Evolutionary conservation across 2,797 vertebrate genomes (phyloP).

Genomic region (Coranthus polyacanthus): DNA sequence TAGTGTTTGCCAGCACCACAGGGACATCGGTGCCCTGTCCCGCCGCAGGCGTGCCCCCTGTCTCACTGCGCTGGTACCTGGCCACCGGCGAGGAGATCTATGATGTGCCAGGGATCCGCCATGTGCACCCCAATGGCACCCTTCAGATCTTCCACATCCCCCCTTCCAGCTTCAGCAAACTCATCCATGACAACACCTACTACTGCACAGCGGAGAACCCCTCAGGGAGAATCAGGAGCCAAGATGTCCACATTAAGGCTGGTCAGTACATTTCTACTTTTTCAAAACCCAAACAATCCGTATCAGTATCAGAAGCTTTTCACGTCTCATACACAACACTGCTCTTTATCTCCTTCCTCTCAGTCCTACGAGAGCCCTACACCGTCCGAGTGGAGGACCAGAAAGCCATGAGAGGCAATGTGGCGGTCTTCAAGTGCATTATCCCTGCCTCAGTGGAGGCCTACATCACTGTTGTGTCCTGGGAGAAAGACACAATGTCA

Average conservation of each 20-base stretch:
- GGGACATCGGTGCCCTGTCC: conserved; percentile 98
- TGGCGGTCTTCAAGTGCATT: conserved; percentile 99
- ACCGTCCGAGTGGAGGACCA: conserved; percentile 99
- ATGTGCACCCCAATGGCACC: conserved; percentile 99
- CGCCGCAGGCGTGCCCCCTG: conserved; percentile 94
- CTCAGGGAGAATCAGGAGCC: conserved; percentile 99
- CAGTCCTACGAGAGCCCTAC: conserved; percentile 99
- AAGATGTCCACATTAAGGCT: conserved; percentile 99
- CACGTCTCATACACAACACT: conserved; percentile 22
- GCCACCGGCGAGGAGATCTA: conserved; percentile 99
- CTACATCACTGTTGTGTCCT: conserved; percentile 95
- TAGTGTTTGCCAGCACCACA: conserved; percentile 99
- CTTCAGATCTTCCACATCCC: conserved; percentile 99
- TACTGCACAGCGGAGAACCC: conserved; percentile 99
- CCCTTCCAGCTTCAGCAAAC: conserved; percentile 99
- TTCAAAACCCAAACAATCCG: conserved; percentile 12
- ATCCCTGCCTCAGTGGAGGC: conserved; percentile 99
- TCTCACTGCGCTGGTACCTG: conserved; percentile 99
- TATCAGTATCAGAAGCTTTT: too few species aligned
- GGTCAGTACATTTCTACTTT: conserved; percentile 85
- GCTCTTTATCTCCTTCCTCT: conserved; percentile 59
- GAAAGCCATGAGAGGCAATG: conserved; percentile 99
- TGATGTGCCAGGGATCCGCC: conserved; percentile 99
- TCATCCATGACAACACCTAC: conserved; percentile 99
- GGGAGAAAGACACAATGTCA: conserved; percentile 97